Evolutionary conservation across 2,113 vertebrate species (phyloP).

Genomic region (Leuciscus idus): DNA sequence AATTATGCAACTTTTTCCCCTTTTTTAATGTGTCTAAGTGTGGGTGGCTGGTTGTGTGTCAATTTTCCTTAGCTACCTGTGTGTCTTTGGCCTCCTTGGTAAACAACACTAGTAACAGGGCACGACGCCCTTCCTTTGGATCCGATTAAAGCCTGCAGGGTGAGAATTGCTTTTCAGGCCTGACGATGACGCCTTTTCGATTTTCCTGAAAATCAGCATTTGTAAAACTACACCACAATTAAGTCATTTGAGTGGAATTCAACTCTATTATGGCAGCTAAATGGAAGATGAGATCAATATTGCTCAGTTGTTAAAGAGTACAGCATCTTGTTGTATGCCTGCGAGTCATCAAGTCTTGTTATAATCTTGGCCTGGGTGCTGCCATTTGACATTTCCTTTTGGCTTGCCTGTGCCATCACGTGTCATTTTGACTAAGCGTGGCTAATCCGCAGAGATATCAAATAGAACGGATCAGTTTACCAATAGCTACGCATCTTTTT

Average conservation of each 20-base stretch:
- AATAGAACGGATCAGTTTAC: slow-evolving; percentile 62
- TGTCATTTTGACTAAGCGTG: slow-evolving; percentile 55
- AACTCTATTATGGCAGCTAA: slow-evolving; percentile 52
- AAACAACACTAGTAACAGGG: slow-evolving; percentile 1
- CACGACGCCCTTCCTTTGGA: not conserved
- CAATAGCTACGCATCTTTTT: slow-evolving; percentile 55
- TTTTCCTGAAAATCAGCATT: slow-evolving; percentile 65
- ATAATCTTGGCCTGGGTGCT: slow-evolving; percentile 61
- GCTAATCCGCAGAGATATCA: slow-evolving; percentile 63
- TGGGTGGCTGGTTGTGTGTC: slow-evolving; percentile 11
- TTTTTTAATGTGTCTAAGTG: slow-evolving; percentile 11
- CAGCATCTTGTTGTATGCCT: slow-evolving; percentile 56
- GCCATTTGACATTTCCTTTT: slow-evolving; percentile 57
- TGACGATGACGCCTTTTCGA: slow-evolving; percentile 38
- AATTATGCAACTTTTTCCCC: slow-evolving; percentile 58
- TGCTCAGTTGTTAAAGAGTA: slow-evolving; percentile 40
- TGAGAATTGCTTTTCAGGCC: slow-evolving; percentile 35
- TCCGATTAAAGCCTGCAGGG: slow-evolving; percentile 24
- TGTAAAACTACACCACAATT: slow-evolving; percentile 71
- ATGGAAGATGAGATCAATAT: slow-evolving; percentile 52
- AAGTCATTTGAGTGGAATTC: slow-evolving; percentile 73
- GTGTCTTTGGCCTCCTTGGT: slow-evolving; percentile 53
- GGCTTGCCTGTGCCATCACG: slow-evolving; percentile 56
- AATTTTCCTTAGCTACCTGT: slow-evolving; percentile 35
- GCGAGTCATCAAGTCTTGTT: slow-evolving; percentile 60